phyloP scores from a whole-genome alignment of 2,797 vertebrate species.

The Spheniscus humboldti region DNA sequence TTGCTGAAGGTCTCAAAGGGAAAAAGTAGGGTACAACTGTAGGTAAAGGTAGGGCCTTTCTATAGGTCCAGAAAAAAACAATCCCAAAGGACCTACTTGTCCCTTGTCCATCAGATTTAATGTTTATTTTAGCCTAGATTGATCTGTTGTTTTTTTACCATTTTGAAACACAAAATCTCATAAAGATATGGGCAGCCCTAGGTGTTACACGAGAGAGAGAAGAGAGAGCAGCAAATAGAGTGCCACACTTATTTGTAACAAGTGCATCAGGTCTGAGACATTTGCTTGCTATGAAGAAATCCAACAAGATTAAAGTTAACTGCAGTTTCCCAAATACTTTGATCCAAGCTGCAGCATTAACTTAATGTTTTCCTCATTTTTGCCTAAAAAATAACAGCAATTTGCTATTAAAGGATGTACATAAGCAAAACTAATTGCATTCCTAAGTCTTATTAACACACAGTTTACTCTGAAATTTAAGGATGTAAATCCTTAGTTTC shows the following conservation, averaged over 20 bases:
- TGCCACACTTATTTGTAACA: background rate
- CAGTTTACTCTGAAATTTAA: background rate
- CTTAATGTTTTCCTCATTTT: background rate
- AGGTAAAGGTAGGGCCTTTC: background rate
- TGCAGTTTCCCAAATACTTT: background rate
- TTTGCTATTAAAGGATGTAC: background rate
- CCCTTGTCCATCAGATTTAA: background rate
- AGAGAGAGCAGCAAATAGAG: background rate
- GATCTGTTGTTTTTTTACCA: background rate
- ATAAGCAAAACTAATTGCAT: background rate
- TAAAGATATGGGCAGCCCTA: background rate
- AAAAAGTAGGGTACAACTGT: background rate
- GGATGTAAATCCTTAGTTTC: background rate
- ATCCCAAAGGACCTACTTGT: background rate
- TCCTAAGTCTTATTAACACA: background rate
- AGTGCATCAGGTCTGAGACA: background rate
- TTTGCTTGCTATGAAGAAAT: background rate
- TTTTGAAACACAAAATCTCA: background rate
- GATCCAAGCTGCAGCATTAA: background rate
- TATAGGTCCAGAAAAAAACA: background rate
- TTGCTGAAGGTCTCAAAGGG: background rate
- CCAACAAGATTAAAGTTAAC: background rate
- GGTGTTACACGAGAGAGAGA: background rate
- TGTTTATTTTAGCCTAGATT: background rate
- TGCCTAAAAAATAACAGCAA: background rate